Base-by-base conservation (phyloP, 1,140 invertebrate species). In the Drosophila cardini region DNA sequence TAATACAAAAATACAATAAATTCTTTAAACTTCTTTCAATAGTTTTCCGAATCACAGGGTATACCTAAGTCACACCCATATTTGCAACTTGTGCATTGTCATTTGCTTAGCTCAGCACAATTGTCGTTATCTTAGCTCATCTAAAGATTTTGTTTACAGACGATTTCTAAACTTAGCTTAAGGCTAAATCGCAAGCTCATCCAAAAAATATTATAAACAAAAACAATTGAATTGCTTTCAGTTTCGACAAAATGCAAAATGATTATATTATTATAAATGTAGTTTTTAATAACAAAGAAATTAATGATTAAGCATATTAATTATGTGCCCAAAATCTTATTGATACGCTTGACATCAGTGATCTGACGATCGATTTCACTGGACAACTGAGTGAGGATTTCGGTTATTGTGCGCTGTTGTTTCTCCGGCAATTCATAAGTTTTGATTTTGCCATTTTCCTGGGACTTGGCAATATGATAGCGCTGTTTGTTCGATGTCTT, bases 311-410 rank as follows among this genome's bases (percentile, higher is more conserved):
- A 26, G 40, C 32, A 53, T 30, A 18, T 2, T 13, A 18, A 21
- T 82, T 72, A 91, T 8, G 81, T 46, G 7, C 86, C 86, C 30
- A 91, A 62, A 34, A 90, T 78, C 42, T 91, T 90, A 50, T 92
- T 92, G 10, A 92, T 91, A 16, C 91, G 89, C 65, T 91, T 92
- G 0, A 90, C 72, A 71, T 92, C 91, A 13, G 71, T 80, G 18
- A 92, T 82, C 72, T 92, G 91, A 1, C 75, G 77, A 70, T 91
- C 75, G 16, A 92, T 90, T 67, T 92, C 91, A 7, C 45, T 52
- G 21, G 73, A 72, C 58, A 92, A 65, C 50, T 92, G 78, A 5
- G 73, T 78, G 0, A 92, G 57, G 21, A 92, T 87, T 18, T 92
- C 91, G 10, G 79, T 91, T 2, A 92, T 92, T 16, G 85, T 91